A percentile compares a stretch with the other conserved stretches of the same genome.
Evolutionary conservation across 2,797 vertebrate species (phyloP).

Genomic region (Molossus molossus): DNA sequence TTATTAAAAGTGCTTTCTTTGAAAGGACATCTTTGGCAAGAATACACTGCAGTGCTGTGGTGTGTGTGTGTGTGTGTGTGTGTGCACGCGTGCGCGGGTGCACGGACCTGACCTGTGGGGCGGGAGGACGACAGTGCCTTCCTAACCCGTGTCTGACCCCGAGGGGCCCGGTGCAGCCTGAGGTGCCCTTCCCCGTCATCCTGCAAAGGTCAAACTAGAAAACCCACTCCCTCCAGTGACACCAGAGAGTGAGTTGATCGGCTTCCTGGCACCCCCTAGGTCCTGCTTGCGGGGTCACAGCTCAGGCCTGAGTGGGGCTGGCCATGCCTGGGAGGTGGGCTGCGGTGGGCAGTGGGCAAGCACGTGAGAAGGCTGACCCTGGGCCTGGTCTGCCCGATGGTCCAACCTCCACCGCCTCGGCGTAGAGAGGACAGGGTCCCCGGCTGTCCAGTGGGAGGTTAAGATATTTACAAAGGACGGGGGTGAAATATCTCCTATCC

Average conservation of each 20-base stretch:
- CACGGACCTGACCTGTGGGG: constrained; percentile 74
- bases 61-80: not conserved
- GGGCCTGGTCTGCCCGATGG: not conserved
- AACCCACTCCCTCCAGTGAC: not conserved
- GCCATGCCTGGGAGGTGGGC: not conserved
- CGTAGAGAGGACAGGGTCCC: not conserved
- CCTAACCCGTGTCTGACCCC: not conserved
- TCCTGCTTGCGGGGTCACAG: not conserved
- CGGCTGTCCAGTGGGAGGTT: not conserved
- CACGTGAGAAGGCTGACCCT: not conserved
- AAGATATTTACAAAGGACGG: constrained; percentile 69
- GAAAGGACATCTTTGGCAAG: constrained; percentile 92
- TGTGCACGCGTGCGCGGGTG: not conserved
- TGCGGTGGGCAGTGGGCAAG: not conserved
- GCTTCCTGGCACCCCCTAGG: not conserved
- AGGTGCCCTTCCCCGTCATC: not conserved
- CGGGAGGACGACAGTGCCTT: not conserved
- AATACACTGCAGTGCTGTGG: constrained; percentile 88
- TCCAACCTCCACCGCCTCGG: not conserved
- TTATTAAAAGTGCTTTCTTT: constrained; percentile 90
- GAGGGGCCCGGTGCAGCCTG: not conserved
- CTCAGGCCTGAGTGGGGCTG: not conserved
- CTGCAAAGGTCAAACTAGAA: not conserved
- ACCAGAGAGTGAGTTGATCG: not conserved
- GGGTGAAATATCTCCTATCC: not conserved